Base-by-base conservation (phyloP, 2,113 vertebrate genomes). In the Rhinoptilus africanus region DNA sequence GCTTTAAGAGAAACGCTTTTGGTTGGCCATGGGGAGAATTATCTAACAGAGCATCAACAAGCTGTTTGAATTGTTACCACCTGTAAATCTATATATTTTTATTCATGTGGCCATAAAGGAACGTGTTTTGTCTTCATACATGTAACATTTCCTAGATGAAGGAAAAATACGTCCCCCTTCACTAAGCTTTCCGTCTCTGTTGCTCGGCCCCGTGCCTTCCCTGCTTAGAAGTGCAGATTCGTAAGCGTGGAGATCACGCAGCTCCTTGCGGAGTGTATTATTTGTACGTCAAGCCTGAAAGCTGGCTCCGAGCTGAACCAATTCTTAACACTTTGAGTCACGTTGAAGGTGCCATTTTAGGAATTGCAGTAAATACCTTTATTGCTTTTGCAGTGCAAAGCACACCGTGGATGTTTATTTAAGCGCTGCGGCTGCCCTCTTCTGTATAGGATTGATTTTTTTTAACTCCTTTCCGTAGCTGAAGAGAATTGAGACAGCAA, bases 91-190 rank as follows among this genome's bases (percentile, higher is more conserved):
- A 3, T 18, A 0, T 18, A 4, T 43, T 37, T 73, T 39, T 21
- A 47, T 68, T 72, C 50, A 64, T 1, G 0, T 17, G 62, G 57
- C 8, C 0, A 0, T 27, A 30, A 72, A 72, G 54, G 22, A 76
- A 30, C 59, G 0, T 0, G 0, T n/a, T 64, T 24, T 43, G 7
- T 41, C 2, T 45, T 12, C n/a, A 21, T 9, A 6, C 20, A 0
- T 9, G 23, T 8, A 5, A 7, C 1, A 21, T 30, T 94, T 72
- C 39, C 60, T 27, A 0, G 8, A 2, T 0, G 19, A 34, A 62
- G 60, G 72, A 9, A 43, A 66, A 41, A 12, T 3, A 9, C 2
- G 3, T n/a, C 45, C 67, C 39, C 16, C 26, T 17, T 35, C 21
- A 10, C 43, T 17, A 2, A 67, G 48, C 82, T 80, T 64, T 18